These are phyloP conservation scores for Adoxophyes honmai DNA, from an alignment of 1,140 invertebrate species.

Conservation along the genomic window DNA sequence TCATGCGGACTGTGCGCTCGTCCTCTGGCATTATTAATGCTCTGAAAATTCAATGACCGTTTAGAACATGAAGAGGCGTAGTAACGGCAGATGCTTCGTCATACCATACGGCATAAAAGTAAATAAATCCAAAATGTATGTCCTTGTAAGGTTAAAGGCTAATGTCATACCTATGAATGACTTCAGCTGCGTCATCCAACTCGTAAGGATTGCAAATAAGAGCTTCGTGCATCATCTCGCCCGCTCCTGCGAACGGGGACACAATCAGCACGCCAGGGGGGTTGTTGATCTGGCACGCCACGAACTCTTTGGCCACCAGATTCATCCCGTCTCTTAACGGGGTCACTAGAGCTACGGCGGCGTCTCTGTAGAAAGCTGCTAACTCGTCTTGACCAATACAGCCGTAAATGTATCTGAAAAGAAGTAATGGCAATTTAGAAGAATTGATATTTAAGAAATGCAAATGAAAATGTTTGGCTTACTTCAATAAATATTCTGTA, in stretches of 20 bases:
- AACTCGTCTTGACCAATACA: slow-evolving; percentile 91
- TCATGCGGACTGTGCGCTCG: slow-evolving; percentile 91
- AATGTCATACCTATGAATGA: slow-evolving; percentile 84
- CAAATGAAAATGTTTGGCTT: too few relatives aligned
- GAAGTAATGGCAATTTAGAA: too few relatives aligned
- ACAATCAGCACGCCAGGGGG: slow-evolving; percentile 92
- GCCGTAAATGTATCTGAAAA: slow-evolving; percentile 88
- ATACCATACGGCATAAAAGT: too few relatives aligned
- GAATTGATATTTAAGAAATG: too few relatives aligned
- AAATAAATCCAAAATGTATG: too few relatives aligned
- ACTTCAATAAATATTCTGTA: too few relatives aligned
- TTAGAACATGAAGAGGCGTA: too few relatives aligned
- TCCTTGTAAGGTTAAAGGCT: too few relatives aligned
- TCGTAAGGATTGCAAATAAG: slow-evolving; percentile 95
- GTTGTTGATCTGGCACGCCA: slow-evolving; percentile 93
- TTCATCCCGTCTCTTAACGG: slow-evolving; percentile 95
- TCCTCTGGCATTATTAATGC: slow-evolving; percentile 94
- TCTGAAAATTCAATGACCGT: slow-evolving; percentile 57
- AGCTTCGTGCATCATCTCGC: slow-evolving; percentile 94
- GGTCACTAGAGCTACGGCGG: slow-evolving; percentile 91
- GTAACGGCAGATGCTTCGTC: too few relatives aligned
- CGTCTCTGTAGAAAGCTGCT: slow-evolving; percentile 90
- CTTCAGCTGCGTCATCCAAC: slow-evolving; percentile 90
- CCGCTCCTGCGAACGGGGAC: slow-evolving; percentile 93
- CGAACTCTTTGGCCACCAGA: slow-evolving; percentile 94